These are phyloP conservation scores for Melieria picta DNA, from an alignment of 2,888 invertebrate species.

Conservation along the genomic window DNA sequence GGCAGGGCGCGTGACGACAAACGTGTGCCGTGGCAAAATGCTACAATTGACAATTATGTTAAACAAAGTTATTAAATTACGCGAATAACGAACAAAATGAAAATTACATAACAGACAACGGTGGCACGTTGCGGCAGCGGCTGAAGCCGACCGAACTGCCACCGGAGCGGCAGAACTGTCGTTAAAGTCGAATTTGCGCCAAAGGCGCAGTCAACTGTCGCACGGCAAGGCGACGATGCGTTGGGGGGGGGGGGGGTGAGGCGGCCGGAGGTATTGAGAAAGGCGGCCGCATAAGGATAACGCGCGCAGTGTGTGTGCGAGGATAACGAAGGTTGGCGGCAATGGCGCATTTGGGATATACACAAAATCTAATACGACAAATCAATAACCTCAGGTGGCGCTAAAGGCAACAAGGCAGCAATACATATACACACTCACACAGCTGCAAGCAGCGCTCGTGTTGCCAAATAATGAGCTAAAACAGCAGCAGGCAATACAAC, in stretches of 20 bases:
- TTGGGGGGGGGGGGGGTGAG: conserved; percentile 20
- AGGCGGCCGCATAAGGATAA: no score
- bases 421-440: not conserved
- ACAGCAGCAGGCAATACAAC: no score
- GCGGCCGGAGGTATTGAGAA: not conserved
- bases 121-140: not conserved
- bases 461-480: not conserved
- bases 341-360: not conserved
- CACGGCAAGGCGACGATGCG: not conserved
- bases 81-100: conserved; percentile 39
- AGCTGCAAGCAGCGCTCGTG: not conserved
- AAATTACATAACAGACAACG: conserved; percentile 31
- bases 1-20: not conserved
- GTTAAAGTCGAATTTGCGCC: conserved; percentile 1
- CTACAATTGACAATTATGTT: conserved; percentile 47
- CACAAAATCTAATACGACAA: conserved; percentile 19
- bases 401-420: conserved; percentile 12
- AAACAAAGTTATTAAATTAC: conserved; percentile 47
- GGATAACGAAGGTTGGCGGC: no score
- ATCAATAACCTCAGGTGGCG: conserved; percentile 35
- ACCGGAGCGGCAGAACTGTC: not conserved
- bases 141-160: not conserved
- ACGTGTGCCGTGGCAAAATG: conserved; percentile 33
- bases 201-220: not conserved
- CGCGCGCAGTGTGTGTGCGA: no score